Percentiles rank a stretch among this genome's conserved stretches.
Evolutionary conservation across 1,140 invertebrate species (phyloP).

Genomic region (Oncopodura yosiiana): DNA sequence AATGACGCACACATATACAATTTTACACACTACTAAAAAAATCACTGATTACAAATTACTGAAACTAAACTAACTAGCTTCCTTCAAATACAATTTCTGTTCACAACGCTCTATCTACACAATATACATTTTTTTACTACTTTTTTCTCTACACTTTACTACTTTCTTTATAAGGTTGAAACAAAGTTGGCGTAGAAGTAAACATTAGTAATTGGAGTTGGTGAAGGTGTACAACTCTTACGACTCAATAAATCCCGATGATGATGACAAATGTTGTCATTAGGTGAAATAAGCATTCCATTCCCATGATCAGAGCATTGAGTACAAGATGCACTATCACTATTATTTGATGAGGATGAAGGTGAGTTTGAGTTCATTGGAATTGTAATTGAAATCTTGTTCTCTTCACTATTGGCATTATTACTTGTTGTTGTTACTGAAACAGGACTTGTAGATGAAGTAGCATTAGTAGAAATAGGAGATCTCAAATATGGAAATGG

Average conservation of each 20-base stretch:
- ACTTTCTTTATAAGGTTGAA: constrained; percentile 32
- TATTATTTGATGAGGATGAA: constrained; percentile 22
- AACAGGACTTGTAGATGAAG: too few relatives aligned
- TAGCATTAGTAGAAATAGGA: too few relatives aligned
- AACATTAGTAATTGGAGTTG: constrained; percentile 10
- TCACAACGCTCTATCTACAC: too few relatives aligned
- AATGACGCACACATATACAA: too few relatives aligned
- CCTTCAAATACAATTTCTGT: too few relatives aligned
- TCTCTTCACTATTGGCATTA: too few relatives aligned
- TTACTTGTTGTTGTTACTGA: too few relatives aligned
- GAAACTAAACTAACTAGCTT: too few relatives aligned
- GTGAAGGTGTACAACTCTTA: constrained; percentile 15
- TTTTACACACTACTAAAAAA: too few relatives aligned
- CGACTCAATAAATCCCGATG: constrained; percentile 1
- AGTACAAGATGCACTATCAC: constrained; percentile 27
- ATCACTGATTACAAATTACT: too few relatives aligned
- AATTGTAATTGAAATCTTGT: constrained; percentile 18
- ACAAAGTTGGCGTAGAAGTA: constrained; percentile 17
- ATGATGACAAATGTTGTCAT: constrained; percentile 14
- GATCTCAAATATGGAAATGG: constrained; percentile 17
- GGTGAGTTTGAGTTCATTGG: constrained; percentile 27
- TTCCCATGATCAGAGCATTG: constrained; percentile 18
- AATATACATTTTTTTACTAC: too few relatives aligned
- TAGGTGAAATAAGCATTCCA: constrained; percentile 13
- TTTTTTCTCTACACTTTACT: too few relatives aligned